A percentile compares a stretch with the other conserved stretches of the same genome.
Conservation (phyloP, 2,113 vertebrate species). For the Otocyon megalotis region DNA sequence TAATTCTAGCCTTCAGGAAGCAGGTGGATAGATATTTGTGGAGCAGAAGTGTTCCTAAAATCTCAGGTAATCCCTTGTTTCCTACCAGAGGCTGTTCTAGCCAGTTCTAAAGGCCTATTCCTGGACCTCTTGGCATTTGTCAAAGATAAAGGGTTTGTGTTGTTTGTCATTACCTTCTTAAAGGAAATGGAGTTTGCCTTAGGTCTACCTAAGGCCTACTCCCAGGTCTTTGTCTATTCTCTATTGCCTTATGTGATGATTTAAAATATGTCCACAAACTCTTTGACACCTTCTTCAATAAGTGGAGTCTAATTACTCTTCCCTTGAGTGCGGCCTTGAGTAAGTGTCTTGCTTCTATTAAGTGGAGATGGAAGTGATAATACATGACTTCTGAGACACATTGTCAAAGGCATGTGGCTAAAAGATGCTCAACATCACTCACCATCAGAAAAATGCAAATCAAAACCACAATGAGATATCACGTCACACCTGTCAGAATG, state of each 20-base stretch:
- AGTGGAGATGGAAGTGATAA: not conserved
- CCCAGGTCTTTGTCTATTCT: not conserved
- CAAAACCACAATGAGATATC: not conserved
- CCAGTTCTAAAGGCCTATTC: not conserved
- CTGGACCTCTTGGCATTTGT: not conserved
- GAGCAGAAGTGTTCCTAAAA: too few species aligned
- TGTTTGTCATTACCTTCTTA: not conserved
- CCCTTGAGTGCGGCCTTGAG: not conserved
- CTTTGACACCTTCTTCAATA: not conserved
- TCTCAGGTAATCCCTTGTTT: not conserved
- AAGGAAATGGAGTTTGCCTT: not conserved
- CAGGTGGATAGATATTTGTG: too few species aligned
- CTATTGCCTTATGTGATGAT: not conserved
- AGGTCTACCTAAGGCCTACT: not conserved
- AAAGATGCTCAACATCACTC: not conserved
- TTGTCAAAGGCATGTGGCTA: not conserved
- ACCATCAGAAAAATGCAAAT: not conserved
- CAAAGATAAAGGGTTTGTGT: not conserved
- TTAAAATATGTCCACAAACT: constrained; percentile 34
- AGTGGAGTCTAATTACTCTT: not conserved
- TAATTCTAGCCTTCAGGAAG: too few species aligned
- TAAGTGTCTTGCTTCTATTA: constrained; percentile 12
- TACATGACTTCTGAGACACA: not conserved
- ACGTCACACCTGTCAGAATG: not conserved
- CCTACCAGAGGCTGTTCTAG: not conserved